A percentile compares a stretch with the other conserved stretches of the same genome.
Evolutionary conservation across 2,113 vertebrate genomes (phyloP).

Genomic region (Strix uralensis): DNA sequence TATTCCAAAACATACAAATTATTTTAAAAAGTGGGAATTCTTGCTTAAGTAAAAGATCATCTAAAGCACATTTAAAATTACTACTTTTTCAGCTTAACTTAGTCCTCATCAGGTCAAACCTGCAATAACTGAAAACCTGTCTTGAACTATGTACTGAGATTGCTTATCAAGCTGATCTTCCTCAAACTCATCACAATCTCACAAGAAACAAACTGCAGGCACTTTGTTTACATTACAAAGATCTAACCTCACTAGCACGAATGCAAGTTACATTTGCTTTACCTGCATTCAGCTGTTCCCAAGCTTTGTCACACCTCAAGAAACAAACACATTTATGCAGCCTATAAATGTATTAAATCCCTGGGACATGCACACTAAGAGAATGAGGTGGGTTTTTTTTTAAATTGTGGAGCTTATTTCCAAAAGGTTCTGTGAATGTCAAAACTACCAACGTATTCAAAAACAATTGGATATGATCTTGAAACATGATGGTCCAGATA

Average conservation of each 20-base stretch:
- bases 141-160: neutral
- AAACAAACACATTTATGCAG: neutral
- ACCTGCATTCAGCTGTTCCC: neutral
- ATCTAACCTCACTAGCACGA: neutral
- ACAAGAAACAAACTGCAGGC: neutral
- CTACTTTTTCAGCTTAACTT: neutral
- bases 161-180: neutral
- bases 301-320: neutral
- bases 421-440: neutral
- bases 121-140: neutral
- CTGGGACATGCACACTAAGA: neutral
- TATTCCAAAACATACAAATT: neutral
- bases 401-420: neutral
- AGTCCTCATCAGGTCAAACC: neutral
- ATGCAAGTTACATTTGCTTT: neutral
- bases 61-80: neutral
- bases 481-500: neutral
- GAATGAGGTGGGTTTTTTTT: neutral
- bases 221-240: neutral
- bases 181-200: neutral
- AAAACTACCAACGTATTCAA: neutral
- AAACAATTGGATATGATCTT: neutral
- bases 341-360: neutral
- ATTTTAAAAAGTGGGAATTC: neutral
- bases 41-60: neutral